Percentiles rank a stretch among this genome's conserved stretches.
Conservation (phyloP, 37 sponge, comb jelly and placozoan genomes). For the Diacarnus erythraeanus region DNA sequence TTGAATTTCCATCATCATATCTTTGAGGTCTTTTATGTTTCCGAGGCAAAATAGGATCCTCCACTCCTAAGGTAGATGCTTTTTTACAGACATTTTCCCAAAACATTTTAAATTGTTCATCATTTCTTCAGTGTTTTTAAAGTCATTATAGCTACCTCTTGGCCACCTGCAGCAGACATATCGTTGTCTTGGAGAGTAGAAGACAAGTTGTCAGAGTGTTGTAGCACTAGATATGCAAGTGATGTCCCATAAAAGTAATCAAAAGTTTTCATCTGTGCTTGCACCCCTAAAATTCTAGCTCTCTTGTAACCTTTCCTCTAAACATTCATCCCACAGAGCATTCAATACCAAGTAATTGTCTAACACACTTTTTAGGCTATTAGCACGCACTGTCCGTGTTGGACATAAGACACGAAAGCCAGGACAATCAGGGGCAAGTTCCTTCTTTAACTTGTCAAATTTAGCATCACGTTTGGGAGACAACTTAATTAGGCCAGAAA, state of each 20-base stretch:
- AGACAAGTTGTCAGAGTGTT: slow-evolving; percentile 67
- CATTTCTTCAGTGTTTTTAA: slow-evolving; percentile 46
- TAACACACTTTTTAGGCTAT: background rate
- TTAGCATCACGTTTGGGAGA: slow-evolving; percentile 51
- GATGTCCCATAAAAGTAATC: background rate
- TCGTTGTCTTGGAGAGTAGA: slow-evolving; percentile 43
- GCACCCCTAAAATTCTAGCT: background rate
- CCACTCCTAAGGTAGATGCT: background rate
- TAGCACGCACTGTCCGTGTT: slow-evolving; percentile 37
- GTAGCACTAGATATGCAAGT: slow-evolving; percentile 34
- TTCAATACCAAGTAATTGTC: background rate
- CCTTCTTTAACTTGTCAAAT: slow-evolving; percentile 40
- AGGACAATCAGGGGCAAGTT: slow-evolving; percentile 16
- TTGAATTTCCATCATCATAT: slow-evolving; percentile 31
- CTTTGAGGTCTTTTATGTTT: slow-evolving; percentile 16
- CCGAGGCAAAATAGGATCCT: slow-evolving; percentile 27
- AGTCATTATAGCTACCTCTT: slow-evolving; percentile 53
- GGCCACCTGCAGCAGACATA: slow-evolving; percentile 56
- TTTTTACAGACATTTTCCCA: background rate
- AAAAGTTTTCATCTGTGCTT: background rate
- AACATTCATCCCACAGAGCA: slow-evolving; percentile 63
- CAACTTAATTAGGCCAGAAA: slow-evolving; percentile 6
- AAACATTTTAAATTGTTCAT: background rate
- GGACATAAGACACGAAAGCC: slow-evolving; percentile 16
- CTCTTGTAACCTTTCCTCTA: too few species aligned